Base-by-base conservation (phyloP, 2,888 invertebrate genomes). In the Minunthozetes semirufus region DNA sequence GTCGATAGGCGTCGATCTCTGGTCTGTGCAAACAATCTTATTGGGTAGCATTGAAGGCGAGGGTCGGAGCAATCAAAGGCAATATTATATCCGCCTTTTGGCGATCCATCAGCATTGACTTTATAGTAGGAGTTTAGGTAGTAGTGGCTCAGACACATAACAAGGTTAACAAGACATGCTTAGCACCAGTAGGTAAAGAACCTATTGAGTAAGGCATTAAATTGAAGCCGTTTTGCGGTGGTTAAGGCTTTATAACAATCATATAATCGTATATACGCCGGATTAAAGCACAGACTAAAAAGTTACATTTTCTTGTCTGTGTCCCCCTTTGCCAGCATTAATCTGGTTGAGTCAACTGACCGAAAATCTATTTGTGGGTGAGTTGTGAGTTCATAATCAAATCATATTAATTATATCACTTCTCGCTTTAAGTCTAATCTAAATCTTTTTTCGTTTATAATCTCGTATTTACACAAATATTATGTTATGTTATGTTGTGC, bases 241-340 rank as follows among this genome's bases (percentile, higher is more conserved):
- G 72, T 72, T 72, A 72, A 72, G 72, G 72, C 72, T 72, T 53
- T 72, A 72, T 72, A 72, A 72, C 33, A 72, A 72, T 72, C 72
- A 72, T 72, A 72, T 72, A 72, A 72, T 59, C 72, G 27, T 66
- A 66, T 61, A 56, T 61, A 66, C 17, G 27, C 22, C 22, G 72
- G 72, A 72, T 72, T 72, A 72, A 72, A 72, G 46, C 48, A 53
- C 17, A 11, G 38, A 66, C 66, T 11, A 66, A 66, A 66, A 66
- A 66, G 38, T 66, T 25, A 38, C 66, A 38, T 25, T 38, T 19
- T 53, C 19, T 53, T 53, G 53, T 19, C n/a, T 53, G 6, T 33
- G 13, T 13, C 42, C 70, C 70, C 70, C 46, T 46, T 25, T 17
- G 70, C 42, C 42, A 42, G 19, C 46, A 48, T 70, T 71, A 71